Conservation (phyloP, 2,888 invertebrate genomes). For the Chrysolina americana region DNA sequence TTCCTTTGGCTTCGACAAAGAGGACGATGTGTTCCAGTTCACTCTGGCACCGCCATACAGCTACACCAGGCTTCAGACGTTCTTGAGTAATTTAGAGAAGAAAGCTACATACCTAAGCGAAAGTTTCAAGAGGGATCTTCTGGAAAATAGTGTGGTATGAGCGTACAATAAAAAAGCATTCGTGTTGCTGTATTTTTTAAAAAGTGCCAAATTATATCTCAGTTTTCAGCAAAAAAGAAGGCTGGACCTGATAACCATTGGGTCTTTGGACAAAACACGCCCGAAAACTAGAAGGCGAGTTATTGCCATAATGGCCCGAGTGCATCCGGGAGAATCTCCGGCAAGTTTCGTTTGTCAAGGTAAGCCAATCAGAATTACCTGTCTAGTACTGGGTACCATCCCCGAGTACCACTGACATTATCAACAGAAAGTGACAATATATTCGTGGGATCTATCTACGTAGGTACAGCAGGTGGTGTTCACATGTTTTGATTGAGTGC, state of each 20-base stretch:
- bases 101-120: conserved; percentile 71
- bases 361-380: conserved; percentile 57
- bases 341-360: conserved; percentile 95
- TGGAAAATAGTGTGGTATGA: conserved; percentile 78
- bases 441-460: too few species aligned
- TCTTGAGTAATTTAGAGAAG: conserved; percentile 82
- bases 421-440: too few species aligned
- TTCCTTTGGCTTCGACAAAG: conserved; percentile 94
- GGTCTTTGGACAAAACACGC: conserved; percentile 69
- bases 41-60: conserved; percentile 95
- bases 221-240: conserved; percentile 88
- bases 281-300: conserved; percentile 77
- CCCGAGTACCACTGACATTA: too few species aligned
- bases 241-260: conserved; percentile 90
- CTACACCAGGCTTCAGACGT: conserved; percentile 91
- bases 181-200: conserved; percentile 5
- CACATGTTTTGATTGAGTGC: too few species aligned
- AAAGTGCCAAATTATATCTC: conserved; percentile 30
- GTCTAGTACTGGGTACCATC: not conserved
- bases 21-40: conserved; percentile 96
- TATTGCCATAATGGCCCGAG: conserved; percentile 88
- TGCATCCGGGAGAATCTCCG: conserved; percentile 96
- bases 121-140: conserved; percentile 79
- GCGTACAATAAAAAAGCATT: conserved; percentile 12
- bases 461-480: too few species aligned